A percentile compares a stretch with the other conserved stretches of the same genome.
These are phyloP conservation scores for Nothocercus julius DNA, from an alignment of 2,113 vertebrate species.

Conservation along the genomic window DNA sequence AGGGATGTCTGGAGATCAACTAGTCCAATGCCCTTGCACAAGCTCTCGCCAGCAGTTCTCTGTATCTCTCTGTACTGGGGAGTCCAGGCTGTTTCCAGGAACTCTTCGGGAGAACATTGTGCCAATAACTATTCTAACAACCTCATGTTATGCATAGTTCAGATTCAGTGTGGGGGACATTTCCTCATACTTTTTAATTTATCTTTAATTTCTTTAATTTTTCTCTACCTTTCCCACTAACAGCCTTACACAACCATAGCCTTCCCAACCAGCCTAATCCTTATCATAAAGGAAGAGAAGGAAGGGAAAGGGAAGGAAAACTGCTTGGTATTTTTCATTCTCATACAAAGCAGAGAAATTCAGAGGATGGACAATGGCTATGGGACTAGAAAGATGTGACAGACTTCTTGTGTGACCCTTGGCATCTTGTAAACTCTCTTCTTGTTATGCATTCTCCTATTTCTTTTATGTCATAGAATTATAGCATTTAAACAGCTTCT, in stretches of 20 bases:
- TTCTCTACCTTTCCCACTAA: background rate
- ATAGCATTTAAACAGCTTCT: conserved; percentile 6
- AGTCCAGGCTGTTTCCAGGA: background rate
- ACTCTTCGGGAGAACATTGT: background rate
- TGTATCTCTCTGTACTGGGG: no score
- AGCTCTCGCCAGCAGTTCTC: no score
- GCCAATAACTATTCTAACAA: background rate
- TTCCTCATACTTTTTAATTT: background rate
- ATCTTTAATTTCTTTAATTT: background rate
- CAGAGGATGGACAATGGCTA: background rate
- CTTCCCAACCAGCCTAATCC: background rate
- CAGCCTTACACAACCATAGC: background rate
- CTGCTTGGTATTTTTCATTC: background rate
- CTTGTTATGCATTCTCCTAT: background rate
- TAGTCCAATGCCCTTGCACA: no score
- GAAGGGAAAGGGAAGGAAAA: background rate
- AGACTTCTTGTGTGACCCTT: background rate
- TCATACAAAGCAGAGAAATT: background rate
- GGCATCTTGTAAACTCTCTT: background rate
- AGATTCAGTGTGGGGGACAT: background rate
- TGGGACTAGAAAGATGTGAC: background rate
- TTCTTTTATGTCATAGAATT: conserved; percentile 40
- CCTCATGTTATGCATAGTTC: background rate
- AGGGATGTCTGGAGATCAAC: no score
- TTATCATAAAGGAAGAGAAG: background rate